phyloP scores from a whole-genome alignment of 2,888 invertebrate species.

The Oscheius sp. region DNA sequence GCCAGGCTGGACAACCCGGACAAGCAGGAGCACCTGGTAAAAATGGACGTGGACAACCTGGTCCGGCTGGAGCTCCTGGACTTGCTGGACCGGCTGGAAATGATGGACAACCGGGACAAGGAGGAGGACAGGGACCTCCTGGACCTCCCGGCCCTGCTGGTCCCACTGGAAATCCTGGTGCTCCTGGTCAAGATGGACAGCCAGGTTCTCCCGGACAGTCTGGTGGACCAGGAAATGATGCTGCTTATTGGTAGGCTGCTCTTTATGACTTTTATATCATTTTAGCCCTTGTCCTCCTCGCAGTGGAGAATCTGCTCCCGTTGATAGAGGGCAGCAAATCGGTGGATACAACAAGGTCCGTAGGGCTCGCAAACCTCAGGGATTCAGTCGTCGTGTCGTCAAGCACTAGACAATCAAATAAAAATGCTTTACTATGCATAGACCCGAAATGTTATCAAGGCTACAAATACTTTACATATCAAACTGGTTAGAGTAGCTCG shows the following conservation, averaged over 20 bases:
- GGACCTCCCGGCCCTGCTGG: constrained; percentile 2
- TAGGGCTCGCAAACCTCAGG: constrained; percentile 7
- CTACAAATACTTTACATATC: too few species aligned
- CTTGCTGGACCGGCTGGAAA: constrained; percentile 9
- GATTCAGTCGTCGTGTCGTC: not conserved
- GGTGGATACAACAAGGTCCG: not conserved
- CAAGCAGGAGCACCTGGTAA: constrained; percentile 43
- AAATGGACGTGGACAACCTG: constrained; percentile 44
- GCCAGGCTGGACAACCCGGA: constrained; percentile 42
- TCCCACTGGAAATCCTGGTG: not conserved
- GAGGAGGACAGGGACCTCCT: not conserved
- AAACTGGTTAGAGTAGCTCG: constrained; percentile 37
- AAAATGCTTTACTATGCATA: not conserved
- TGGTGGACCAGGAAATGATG: constrained; percentile 10
- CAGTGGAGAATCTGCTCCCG: not conserved
- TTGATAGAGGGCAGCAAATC: not conserved
- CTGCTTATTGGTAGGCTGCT: constrained; percentile 1
- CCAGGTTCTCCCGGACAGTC: constrained; percentile 7
- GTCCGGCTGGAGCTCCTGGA: constrained; percentile 29
- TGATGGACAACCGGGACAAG: constrained; percentile 25
- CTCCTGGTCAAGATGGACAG: not conserved
- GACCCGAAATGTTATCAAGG: too few species aligned
- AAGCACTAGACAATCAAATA: not conserved
- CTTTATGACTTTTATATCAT: too few species aligned
- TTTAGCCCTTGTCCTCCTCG: not conserved